phyloP scores from a whole-genome alignment of 2,888 invertebrate genomes.

The Aphrophora alni region DNA sequence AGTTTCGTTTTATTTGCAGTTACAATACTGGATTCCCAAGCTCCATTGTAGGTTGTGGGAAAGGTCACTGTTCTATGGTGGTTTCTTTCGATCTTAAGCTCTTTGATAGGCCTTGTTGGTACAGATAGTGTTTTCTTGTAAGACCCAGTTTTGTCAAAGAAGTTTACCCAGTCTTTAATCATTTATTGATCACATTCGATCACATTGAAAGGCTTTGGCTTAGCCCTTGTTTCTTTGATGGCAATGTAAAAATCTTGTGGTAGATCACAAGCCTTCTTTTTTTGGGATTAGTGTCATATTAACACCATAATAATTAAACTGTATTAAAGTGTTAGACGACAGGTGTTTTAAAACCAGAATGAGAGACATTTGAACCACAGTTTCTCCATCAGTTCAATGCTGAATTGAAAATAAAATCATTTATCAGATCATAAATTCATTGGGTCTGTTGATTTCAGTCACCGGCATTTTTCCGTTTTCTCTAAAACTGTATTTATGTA shows the following conservation, averaged over 20 bases:
- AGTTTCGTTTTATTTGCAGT: neutral
- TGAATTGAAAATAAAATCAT: no score
- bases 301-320: neutral
- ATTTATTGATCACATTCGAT: constrained; percentile 19
- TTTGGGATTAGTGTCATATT: constrained; percentile 8
- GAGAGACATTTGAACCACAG: no score
- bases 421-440: no score
- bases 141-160: neutral
- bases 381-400: no score
- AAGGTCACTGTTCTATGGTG: neutral
- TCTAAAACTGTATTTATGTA: no score
- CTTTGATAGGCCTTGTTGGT: neutral
- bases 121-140: neutral
- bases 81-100: neutral
- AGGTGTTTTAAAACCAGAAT: no score
- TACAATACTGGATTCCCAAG: neutral
- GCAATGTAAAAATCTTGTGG: neutral
- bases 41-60: neutral
- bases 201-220: neutral
- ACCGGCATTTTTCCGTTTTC: no score
- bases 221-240: neutral
- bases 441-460: no score
- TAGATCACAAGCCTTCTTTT: neutral
- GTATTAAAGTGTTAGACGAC: neutral
- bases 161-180: neutral